phyloP scores from a whole-genome alignment of 2,113 vertebrate genomes.

The Mobula birostris region DNA sequence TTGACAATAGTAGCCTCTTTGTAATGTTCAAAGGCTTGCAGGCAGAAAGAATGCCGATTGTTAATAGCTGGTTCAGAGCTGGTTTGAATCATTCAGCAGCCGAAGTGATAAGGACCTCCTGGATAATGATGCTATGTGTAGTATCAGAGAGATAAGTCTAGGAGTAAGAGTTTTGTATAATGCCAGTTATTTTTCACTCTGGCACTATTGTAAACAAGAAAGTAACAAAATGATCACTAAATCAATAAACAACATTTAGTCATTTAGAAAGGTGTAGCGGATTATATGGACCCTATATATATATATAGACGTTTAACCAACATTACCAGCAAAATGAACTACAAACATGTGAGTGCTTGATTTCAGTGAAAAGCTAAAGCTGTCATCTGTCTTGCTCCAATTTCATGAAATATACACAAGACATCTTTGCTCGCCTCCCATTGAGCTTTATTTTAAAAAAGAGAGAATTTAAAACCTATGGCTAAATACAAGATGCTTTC shows the following conservation, averaged over 20 bases:
- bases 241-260: slow-evolving; percentile 37
- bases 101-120: slow-evolving; percentile 26
- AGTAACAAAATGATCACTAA: neutral
- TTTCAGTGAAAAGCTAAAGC: slow-evolving; percentile 6
- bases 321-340: slow-evolving; percentile 18
- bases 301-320: slow-evolving; percentile 23
- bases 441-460: neutral
- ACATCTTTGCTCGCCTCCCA: neutral
- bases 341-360: neutral
- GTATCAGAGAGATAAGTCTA: slow-evolving; percentile 33
- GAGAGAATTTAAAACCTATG: neutral
- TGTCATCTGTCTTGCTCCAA: neutral
- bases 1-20: slow-evolving; percentile 12
- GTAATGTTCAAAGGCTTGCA: neutral
- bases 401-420: neutral
- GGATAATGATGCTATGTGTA: slow-evolving; percentile 35
- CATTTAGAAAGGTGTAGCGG: slow-evolving; percentile 26
- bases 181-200: slow-evolving; percentile 37
- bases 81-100: slow-evolving; percentile 24
- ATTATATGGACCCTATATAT: slow-evolving; percentile 14
- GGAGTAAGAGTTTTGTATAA: slow-evolving; percentile 35
- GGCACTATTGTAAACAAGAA: slow-evolving; percentile 37
- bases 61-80: slow-evolving; percentile 16
- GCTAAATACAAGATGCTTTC: neutral
- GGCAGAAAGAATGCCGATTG: neutral